These are phyloP conservation scores for Alligator mississippiensis DNA, from an alignment of 2,113 vertebrate genomes.

Conservation along the genomic window DNA sequence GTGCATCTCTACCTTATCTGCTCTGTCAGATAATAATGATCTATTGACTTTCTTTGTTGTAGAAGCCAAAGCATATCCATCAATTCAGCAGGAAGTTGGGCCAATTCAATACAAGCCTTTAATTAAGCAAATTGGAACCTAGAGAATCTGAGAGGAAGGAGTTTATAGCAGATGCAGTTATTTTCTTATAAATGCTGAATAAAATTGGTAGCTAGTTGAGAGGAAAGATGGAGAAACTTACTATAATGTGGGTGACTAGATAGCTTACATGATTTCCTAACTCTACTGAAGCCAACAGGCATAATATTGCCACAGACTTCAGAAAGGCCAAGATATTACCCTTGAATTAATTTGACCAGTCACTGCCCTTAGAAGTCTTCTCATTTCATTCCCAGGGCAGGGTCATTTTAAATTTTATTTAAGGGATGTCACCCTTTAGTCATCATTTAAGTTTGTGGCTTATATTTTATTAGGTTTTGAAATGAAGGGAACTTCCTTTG, in stretches of 20 bases:
- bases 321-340: background rate
- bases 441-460: background rate
- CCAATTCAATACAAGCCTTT: background rate
- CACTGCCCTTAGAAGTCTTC: background rate
- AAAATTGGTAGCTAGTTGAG: constrained; percentile 11
- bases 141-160: background rate
- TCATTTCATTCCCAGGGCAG: background rate
- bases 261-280: background rate
- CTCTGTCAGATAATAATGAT: background rate
- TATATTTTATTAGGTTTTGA: background rate
- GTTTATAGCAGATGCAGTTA: background rate
- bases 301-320: background rate
- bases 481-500: background rate
- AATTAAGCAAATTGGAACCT: background rate
- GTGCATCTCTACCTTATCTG: background rate
- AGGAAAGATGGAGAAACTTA: background rate
- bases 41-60: background rate
- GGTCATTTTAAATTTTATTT: background rate
- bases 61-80: background rate
- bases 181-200: background rate
- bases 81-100: background rate
- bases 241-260: background rate
- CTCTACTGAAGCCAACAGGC: background rate
- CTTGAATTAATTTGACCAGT: background rate
- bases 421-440: background rate